Evolutionary conservation across 2,888 invertebrate species (phyloP), one percentile per base, ranked within the genome.

Genomic region (Marasmarcha lunaedactyla): DNA sequence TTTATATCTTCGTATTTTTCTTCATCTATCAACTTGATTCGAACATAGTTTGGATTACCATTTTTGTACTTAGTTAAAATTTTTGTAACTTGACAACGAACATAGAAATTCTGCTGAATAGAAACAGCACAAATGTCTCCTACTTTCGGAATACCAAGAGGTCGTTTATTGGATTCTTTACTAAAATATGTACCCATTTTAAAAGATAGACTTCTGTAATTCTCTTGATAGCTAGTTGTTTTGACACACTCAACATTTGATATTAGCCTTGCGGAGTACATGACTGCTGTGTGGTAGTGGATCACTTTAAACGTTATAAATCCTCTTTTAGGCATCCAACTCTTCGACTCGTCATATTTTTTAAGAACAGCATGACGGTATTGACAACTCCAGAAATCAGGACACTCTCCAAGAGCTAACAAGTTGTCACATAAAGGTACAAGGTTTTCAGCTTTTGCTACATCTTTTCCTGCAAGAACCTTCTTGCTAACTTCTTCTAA

Each of bases 321-420:
- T 1, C 89, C 89, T 35, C 66, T 63, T 47, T 58, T 63, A 1
- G 87, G 88, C 39, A 90, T 64, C 61, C 81, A 65, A 10, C 73
- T 62, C n/a, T 71, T 69, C 2, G 85, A 76, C 39, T 84, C 77
- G 47, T 89, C 85, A 14, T 72, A 70, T 4, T 83, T 64, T 42
- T 85, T 70, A 9, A 91, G 63, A 3, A 87, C 49, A 1, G 70
- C 68, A 61, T 94, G 93, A 20, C 93, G 84, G 37, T 83, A 74
- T 12, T 60, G 47, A 51, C 92, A 92, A 34, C 74, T 68, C 54
- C 73, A 72, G 37, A 65, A 63, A 45, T 86, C 78, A 1, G 76
- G 71, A 56, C 93, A 93, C 40, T 74, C 70, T 3, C 93, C 92
- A 48, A 90, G 86, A 15, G 87, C 71, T 43, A 91, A 83, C 2